These are phyloP conservation scores for Leucoptera coffeella DNA, from an alignment of 2,888 invertebrate species.

Conservation along the genomic window DNA sequence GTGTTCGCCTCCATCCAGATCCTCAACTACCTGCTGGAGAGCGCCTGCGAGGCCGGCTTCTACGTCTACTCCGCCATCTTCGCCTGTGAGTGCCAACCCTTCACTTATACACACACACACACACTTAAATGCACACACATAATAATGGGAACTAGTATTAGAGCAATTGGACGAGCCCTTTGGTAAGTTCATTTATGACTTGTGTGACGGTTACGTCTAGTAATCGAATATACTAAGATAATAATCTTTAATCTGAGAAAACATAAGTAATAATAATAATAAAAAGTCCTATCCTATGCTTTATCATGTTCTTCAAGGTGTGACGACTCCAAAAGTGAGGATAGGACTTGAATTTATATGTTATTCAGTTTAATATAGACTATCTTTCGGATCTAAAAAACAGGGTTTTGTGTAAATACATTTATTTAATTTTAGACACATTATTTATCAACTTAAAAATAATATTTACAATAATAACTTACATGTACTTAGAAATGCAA, in stretches of 20 bases:
- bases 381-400: too few relatives aligned
- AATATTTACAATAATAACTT: too few relatives aligned
- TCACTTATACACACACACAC: too few relatives aligned
- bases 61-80: conserved; percentile 44
- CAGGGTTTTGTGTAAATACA: too few relatives aligned
- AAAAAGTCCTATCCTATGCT: too few relatives aligned
- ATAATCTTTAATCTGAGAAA: not conserved
- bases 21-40: conserved; percentile 52
- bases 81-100: conserved; percentile 36
- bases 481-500: too few relatives aligned
- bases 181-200: not conserved
- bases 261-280: not conserved
- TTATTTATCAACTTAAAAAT: too few relatives aligned
- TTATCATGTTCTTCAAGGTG: too few relatives aligned
- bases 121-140: not conserved
- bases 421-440: too few relatives aligned
- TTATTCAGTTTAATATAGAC: too few relatives aligned
- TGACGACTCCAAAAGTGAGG: too few relatives aligned
- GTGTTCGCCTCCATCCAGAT: conserved; percentile 54
- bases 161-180: not conserved
- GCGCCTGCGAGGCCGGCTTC: conserved; percentile 52
- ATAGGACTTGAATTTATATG: too few relatives aligned
- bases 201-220: not conserved
- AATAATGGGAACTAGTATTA: not conserved
- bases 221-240: not conserved